Percentiles rank a stretch among this genome's conserved stretches.
phyloP scores from a whole-genome alignment of 2,888 invertebrate genomes.

The Neoaliturus tenellus region DNA sequence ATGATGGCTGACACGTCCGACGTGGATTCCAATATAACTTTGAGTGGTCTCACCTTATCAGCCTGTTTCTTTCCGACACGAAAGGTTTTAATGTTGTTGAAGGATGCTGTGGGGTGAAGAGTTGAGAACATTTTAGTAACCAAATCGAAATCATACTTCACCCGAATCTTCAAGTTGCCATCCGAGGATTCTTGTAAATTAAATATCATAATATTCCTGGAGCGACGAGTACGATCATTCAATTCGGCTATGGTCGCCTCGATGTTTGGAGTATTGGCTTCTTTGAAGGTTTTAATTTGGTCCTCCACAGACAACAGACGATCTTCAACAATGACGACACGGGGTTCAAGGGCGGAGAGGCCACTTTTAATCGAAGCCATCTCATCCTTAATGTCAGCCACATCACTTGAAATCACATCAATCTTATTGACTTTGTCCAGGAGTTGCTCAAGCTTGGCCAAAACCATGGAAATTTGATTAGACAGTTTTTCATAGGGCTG shows the following conservation, averaged over 20 bases:
- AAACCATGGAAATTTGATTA: too few relatives aligned
- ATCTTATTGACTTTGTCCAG: not conserved
- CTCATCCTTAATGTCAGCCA: too few relatives aligned
- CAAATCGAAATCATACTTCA: not conserved
- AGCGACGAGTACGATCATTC: not conserved
- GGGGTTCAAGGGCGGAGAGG: not conserved
- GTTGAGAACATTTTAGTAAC: not conserved
- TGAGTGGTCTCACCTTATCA: not conserved
- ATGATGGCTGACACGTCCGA: not conserved
- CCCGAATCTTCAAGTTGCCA: not conserved
- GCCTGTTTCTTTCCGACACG: not conserved
- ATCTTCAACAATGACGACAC: not conserved
- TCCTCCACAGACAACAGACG: not conserved
- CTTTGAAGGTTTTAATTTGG: not conserved
- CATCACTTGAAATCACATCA: not conserved
- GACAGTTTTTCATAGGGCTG: not conserved
- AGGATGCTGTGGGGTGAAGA: not conserved
- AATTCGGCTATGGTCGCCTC: not conserved
- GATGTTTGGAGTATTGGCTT: not conserved
- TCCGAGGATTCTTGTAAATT: not conserved
- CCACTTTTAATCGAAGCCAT: too few relatives aligned
- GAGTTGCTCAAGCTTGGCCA: too few relatives aligned
- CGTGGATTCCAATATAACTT: not conserved
- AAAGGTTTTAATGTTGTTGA: not conserved
- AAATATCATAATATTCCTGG: not conserved